Conservation (phyloP, 2,797 vertebrate genomes). For the Mormyrus hasselquistii region DNA sequence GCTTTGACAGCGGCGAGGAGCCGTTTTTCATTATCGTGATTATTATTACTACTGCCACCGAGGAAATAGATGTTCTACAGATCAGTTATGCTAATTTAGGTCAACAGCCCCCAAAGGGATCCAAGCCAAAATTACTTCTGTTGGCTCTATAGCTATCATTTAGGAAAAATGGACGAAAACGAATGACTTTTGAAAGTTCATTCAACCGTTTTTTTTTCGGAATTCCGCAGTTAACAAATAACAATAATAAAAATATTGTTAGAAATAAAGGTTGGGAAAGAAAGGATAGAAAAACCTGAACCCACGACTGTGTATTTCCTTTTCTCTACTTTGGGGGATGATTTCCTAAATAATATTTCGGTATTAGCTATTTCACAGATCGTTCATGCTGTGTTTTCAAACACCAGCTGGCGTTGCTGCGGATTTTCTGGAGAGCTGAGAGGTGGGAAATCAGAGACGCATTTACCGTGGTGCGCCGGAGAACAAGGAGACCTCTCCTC, state of each 20-base stretch:
- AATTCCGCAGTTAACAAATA: not conserved
- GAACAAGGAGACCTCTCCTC: not conserved
- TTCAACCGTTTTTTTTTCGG: not conserved
- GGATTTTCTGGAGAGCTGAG: not conserved
- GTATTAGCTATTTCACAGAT: not conserved
- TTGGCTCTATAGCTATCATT: not conserved
- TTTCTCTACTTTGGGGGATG: not conserved
- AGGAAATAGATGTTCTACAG: slow-evolving; percentile 7
- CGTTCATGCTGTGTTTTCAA: not conserved
- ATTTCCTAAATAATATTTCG: not conserved
- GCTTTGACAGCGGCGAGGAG: not conserved
- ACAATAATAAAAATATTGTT: not conserved
- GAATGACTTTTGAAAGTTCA: not conserved
- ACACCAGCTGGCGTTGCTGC: not conserved
- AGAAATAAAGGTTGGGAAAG: not conserved
- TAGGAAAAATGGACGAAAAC: not conserved
- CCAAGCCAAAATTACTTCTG: not conserved
- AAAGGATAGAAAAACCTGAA: not conserved
- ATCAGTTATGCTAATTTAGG: slow-evolving; percentile 10
- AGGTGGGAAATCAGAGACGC: not conserved
- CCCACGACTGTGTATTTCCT: not conserved
- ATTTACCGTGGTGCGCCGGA: not conserved
- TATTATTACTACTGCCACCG: slow-evolving; percentile 5
- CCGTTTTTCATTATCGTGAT: slow-evolving; percentile 3
- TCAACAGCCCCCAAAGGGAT: not conserved